phyloP scores from a whole-genome alignment of 2,113 vertebrate genomes.

The Lathamus discolor region DNA sequence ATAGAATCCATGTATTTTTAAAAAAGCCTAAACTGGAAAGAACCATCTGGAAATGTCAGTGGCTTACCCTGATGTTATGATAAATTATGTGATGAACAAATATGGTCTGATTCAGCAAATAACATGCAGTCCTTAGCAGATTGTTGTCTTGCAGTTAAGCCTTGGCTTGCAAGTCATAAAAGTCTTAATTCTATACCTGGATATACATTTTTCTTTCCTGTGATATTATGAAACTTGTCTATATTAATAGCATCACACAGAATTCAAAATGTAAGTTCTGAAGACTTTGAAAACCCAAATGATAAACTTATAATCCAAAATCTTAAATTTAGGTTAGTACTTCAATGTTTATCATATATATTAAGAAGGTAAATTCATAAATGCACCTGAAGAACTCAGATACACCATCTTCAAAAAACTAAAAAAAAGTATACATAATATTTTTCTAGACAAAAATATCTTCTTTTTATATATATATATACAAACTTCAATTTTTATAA shows the following conservation, averaged over 20 bases:
- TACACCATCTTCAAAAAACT: background rate
- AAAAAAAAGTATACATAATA: background rate
- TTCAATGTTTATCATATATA: background rate
- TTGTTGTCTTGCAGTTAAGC: background rate
- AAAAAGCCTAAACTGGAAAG: background rate
- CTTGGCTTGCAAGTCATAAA: background rate
- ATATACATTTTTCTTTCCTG: background rate
- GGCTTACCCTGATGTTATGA: background rate
- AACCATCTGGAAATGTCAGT: background rate
- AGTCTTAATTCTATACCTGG: background rate
- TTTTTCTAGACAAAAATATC: background rate
- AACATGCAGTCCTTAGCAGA: background rate
- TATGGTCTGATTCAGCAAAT: background rate
- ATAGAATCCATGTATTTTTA: background rate
- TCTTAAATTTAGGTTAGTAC: background rate
- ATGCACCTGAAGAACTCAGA: background rate
- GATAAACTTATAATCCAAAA: background rate
- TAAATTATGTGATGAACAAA: background rate
- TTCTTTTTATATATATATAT: background rate
- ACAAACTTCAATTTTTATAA: background rate
- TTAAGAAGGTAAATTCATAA: background rate
- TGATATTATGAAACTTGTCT: background rate
- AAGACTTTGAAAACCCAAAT: background rate
- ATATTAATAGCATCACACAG: background rate
- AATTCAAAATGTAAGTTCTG: background rate